These are phyloP conservation scores for Gopherus evgoodei DNA, from an alignment of 2,113 vertebrate genomes.

Conservation along the genomic window DNA sequence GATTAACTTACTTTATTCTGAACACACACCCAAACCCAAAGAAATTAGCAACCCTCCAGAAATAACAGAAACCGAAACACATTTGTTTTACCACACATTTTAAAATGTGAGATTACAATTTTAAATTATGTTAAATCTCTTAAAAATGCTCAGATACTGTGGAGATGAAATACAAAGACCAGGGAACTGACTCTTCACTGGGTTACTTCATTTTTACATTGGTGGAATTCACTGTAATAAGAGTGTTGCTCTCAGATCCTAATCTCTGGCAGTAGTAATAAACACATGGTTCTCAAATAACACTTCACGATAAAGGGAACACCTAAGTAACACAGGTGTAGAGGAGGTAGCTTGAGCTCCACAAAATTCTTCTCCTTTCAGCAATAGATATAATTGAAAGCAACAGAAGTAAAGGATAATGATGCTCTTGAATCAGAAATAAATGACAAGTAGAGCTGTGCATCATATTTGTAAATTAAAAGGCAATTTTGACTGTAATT, in stretches of 20 bases:
- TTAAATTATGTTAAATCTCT: neutral
- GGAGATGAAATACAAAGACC: neutral
- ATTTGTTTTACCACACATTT: neutral
- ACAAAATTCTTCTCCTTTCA: neutral
- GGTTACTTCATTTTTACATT: neutral
- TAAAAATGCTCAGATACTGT: neutral
- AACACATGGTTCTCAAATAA: neutral
- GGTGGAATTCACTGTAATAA: neutral
- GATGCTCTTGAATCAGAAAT: neutral
- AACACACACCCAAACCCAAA: neutral
- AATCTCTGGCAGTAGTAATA: neutral
- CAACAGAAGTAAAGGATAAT: neutral
- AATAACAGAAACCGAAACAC: neutral
- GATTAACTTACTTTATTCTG: neutral
- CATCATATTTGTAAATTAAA: neutral
- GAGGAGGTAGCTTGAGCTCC: neutral
- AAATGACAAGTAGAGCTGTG: neutral
- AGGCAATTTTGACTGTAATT: neutral
- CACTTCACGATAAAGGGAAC: neutral
- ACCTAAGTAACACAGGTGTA: neutral
- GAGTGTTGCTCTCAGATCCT: neutral
- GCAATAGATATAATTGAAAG: neutral
- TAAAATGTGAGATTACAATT: neutral
- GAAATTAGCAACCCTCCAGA: neutral
- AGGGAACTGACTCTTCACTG: neutral